Evolutionary conservation across 2,888 invertebrate species (phyloP), one percentile per base, ranked within the genome.

Genomic region (Synergus itoensis): DNA sequence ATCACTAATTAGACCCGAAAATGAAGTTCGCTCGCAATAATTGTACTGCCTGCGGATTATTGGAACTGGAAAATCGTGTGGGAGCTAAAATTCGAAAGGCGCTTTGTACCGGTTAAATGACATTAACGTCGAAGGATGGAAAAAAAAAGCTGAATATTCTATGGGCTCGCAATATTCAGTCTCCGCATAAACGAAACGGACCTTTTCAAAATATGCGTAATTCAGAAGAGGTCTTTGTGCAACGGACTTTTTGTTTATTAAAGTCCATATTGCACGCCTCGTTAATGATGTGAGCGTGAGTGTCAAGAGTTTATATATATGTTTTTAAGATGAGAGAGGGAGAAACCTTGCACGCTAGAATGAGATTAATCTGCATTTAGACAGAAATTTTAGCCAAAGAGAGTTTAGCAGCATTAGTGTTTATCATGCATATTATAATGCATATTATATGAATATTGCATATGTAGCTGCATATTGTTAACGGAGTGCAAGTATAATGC

Each of bases 181-280:
- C 36, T 65, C 36, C n/a, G 0, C 4, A n/a, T 36, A 40, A 45
- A 36, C 18, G 7, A 53, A 73, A 40, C n/a, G n/a, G 12, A 73
- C 16, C n/a, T 73, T 73, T 73, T 40, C 14, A 53, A 57, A 73
- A 73, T 73, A n/a, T 57, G n/a, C n/a, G 48, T 73, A 73, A 73
- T 73, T 48, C n/a, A 57, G 40, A 53, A 53, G 2, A 73, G 40
- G 36, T 12, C 1, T 48, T 48, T n/a, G 53, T 57, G n/a, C 40
- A 18, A n/a, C 16, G 12, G 16, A 36, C 48, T n/a, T 57, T 73
- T 73, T 73, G 73, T 73, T 73, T 57, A 48, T 53, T 53, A 73
- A 57, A 28, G 16, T 48, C 1, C 41, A 65, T 18, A 43, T 43
- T 43, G 43, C 43, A 63, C 9, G 40, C 12, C 45, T 14, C 48